phyloP scores from a whole-genome alignment of 2,888 invertebrate species.

The Diplolepis rosae region DNA sequence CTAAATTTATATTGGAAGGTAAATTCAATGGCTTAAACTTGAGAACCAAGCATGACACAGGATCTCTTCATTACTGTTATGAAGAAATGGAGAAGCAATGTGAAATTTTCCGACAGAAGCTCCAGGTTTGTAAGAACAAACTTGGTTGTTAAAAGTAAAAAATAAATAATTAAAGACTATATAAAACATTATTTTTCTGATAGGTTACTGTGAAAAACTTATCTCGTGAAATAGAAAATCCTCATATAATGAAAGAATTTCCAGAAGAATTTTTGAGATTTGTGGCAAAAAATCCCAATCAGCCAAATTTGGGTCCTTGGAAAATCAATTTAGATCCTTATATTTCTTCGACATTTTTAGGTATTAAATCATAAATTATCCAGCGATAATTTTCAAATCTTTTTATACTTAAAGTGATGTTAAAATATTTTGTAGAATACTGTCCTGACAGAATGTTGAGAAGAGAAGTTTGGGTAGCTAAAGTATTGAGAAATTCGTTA shows the following conservation, averaged over 20 bases:
- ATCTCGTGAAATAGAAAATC: constrained; percentile 80
- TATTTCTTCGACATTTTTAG: constrained; percentile 83
- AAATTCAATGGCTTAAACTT: constrained; percentile 88
- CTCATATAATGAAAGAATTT: constrained; percentile 81
- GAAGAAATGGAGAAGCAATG: constrained; percentile 73
- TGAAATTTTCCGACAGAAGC: constrained; percentile 80
- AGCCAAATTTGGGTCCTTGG: constrained; percentile 87
- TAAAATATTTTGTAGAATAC: constrained; percentile 76
- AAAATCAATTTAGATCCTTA: constrained; percentile 84
- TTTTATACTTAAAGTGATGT: not conserved
- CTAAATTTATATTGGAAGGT: constrained; percentile 88
- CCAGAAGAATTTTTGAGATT: constrained; percentile 81
- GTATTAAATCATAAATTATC: constrained; percentile 46
- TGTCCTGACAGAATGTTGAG: constrained; percentile 86
- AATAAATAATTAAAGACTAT: not conserved
- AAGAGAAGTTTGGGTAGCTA: constrained; percentile 90
- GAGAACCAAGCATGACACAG: constrained; percentile 60
- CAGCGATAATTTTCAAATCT: not conserved
- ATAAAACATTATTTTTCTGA: constrained; percentile 37
- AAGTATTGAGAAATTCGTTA: constrained; percentile 82
- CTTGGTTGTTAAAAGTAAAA: not conserved
- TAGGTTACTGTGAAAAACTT: constrained; percentile 80
- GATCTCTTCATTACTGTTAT: not conserved
- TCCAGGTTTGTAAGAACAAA: constrained; percentile 72
- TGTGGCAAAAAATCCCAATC: constrained; percentile 79